phyloP scores from a whole-genome alignment of 2,797 vertebrate genomes.

The Anguilla megastoma region DNA sequence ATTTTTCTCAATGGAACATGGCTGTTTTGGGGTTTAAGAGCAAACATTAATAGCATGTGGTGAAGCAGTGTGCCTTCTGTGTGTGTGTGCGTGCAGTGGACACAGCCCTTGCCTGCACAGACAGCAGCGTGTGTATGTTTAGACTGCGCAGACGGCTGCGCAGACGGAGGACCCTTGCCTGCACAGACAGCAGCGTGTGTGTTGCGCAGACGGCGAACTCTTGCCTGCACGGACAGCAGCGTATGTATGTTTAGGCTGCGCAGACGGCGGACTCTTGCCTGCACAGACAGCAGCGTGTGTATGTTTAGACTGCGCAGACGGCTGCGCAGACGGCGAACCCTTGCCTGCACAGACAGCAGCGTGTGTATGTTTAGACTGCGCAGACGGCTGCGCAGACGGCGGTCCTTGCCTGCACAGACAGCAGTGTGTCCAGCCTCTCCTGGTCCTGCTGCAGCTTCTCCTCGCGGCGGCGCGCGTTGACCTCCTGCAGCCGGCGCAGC shows the following conservation, averaged over 20 bases:
- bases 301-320: too few species aligned
- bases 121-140: neutral
- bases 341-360: slow-evolving; percentile 78
- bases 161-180: too few species aligned
- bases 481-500: slow-evolving; percentile 87
- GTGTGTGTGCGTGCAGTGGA: neutral
- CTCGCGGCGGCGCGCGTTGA: slow-evolving; percentile 86
- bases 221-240: too few species aligned
- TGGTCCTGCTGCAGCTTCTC: slow-evolving; percentile 93
- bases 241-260: too few species aligned
- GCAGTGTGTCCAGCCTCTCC: slow-evolving; percentile 87
- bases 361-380: neutral
- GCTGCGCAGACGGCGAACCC: too few species aligned
- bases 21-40: neutral
- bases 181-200: too few species aligned
- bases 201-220: too few species aligned
- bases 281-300: slow-evolving; percentile 55
- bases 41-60: too few species aligned
- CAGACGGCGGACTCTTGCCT: slow-evolving; percentile 61
- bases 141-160: too few species aligned
- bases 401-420: slow-evolving; percentile 37
- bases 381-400: too few species aligned
- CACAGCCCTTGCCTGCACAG: neutral
- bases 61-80: too few species aligned
- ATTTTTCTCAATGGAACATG: neutral